Conservation (phyloP, 2,797 vertebrate species). For the Lepus oiostolus region DNA sequence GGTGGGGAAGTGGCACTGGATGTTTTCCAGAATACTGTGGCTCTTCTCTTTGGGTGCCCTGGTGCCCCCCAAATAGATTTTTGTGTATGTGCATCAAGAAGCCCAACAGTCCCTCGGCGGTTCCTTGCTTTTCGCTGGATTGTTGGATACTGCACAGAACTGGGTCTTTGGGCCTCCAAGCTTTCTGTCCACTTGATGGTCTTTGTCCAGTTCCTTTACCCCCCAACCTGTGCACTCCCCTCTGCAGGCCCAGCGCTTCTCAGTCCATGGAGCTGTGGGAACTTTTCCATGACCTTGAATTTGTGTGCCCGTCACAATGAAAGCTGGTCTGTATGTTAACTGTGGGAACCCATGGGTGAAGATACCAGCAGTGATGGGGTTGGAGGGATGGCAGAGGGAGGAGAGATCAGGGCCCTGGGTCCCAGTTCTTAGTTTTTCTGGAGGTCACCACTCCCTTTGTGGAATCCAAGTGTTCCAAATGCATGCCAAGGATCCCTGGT, state of each 20-base stretch:
- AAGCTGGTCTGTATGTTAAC: neutral
- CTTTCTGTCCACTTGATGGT: neutral
- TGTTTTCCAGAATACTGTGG: neutral
- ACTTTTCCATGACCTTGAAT: neutral
- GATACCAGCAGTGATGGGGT: neutral
- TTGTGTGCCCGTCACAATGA: neutral
- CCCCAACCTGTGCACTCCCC: accelerated
- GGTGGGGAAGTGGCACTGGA: neutral
- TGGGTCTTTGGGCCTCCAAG: neutral
- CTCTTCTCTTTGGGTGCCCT: neutral
- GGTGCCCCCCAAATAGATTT: neutral
- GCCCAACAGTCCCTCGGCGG: neutral
- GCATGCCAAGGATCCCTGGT: neutral
- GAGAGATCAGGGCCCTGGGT: neutral
- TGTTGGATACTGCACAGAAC: neutral
- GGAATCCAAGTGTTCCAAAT: neutral
- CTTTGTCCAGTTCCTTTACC: neutral
- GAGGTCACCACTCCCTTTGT: neutral
- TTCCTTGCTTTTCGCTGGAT: neutral
- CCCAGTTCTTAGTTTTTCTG: neutral
- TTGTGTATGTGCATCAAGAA: neutral
- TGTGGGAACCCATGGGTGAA: neutral
- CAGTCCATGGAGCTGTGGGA: neutral
- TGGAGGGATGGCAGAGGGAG: neutral
- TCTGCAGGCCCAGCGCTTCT: neutral